Percentiles rank a stretch among this genome's conserved stretches.
Evolutionary conservation across 2,797 vertebrate species (phyloP).

Genomic region (Xiphophorus birchmanni): DNA sequence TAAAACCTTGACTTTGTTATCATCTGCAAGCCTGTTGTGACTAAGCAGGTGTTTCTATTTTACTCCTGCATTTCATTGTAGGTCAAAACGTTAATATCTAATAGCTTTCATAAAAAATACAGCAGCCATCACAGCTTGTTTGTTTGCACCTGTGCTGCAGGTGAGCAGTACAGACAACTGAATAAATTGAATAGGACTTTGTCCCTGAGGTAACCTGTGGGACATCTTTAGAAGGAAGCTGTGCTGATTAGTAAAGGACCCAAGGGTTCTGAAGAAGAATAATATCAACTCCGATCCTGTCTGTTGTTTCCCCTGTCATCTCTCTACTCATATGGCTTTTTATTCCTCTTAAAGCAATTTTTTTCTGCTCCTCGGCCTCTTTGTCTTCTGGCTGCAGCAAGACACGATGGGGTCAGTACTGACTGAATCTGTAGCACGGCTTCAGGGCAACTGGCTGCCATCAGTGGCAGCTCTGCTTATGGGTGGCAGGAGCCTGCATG

Average conservation of each 20-base stretch:
- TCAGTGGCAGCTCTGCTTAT: constrained; percentile 21
- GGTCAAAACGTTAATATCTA: background rate
- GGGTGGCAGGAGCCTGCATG: constrained; percentile 20
- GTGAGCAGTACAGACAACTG: constrained; percentile 16
- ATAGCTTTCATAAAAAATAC: constrained; percentile 34
- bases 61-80: background rate
- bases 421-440: constrained; percentile 25
- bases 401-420: constrained; percentile 42
- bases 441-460: constrained; percentile 29
- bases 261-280: constrained; percentile 27
- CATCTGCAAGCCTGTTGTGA: background rate
- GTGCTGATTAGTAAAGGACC: constrained; percentile 53
- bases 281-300: constrained; percentile 27
- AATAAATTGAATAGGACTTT: constrained; percentile 8
- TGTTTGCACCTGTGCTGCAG: constrained; percentile 11
- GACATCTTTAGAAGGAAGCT: constrained; percentile 42
- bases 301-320: background rate
- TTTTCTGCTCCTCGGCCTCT: constrained; percentile 8
- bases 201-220: constrained; percentile 18
- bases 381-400: constrained; percentile 7
- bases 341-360: background rate
- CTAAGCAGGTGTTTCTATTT: background rate
- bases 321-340: constrained; percentile 13
- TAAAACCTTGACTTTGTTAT: background rate
- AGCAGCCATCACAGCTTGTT: constrained; percentile 32